phyloP scores from a whole-genome alignment of 2,888 invertebrate genomes.

The Meliscaeva auricollis region DNA sequence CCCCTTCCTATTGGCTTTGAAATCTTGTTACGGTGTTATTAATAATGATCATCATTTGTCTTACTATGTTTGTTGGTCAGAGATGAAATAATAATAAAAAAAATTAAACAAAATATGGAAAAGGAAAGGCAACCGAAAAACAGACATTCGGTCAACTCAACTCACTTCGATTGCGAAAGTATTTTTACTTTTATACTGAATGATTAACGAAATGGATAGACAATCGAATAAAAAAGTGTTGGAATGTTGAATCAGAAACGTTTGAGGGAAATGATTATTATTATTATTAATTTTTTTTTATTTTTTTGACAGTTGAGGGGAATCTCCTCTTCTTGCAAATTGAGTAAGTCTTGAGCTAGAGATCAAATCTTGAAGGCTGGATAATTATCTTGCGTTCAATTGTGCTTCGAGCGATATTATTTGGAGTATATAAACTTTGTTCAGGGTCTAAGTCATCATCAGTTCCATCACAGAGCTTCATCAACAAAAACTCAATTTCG shows the following conservation, averaged over 20 bases:
- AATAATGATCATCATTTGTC: slow-evolving; percentile 56
- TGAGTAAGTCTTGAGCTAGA: slow-evolving; percentile 21
- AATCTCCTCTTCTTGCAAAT: slow-evolving; percentile 25
- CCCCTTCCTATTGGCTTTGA: background rate
- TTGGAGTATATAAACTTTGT: slow-evolving; percentile 67
- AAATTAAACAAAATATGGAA: slow-evolving; percentile 31
- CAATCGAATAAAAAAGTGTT: slow-evolving; percentile 47
- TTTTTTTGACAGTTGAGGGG: slow-evolving; percentile 43
- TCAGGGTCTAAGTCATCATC: slow-evolving; percentile 51
- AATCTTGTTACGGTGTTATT: slow-evolving; percentile 39
- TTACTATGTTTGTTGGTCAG: slow-evolving; percentile 41
- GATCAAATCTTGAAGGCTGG: slow-evolving; percentile 64
- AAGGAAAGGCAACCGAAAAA: slow-evolving; percentile 28
- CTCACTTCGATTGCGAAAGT: slow-evolving; percentile 59
- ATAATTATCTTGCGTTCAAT: slow-evolving; percentile 64
- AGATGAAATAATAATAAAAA: slow-evolving; percentile 26
- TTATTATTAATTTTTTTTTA: background rate
- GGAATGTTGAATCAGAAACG: slow-evolving; percentile 44
- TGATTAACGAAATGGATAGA: slow-evolving; percentile 34
- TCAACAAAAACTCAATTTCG: slow-evolving; percentile 40
- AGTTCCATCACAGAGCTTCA: slow-evolving; percentile 64
- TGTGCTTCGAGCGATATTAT: slow-evolving; percentile 61
- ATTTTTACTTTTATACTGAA: slow-evolving; percentile 47
- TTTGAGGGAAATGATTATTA: slow-evolving; percentile 59
- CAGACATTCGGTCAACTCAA: slow-evolving; percentile 16